Evolutionary conservation across 2,113 vertebrate species (phyloP).

Genomic region (Planiliza haematocheilus): DNA sequence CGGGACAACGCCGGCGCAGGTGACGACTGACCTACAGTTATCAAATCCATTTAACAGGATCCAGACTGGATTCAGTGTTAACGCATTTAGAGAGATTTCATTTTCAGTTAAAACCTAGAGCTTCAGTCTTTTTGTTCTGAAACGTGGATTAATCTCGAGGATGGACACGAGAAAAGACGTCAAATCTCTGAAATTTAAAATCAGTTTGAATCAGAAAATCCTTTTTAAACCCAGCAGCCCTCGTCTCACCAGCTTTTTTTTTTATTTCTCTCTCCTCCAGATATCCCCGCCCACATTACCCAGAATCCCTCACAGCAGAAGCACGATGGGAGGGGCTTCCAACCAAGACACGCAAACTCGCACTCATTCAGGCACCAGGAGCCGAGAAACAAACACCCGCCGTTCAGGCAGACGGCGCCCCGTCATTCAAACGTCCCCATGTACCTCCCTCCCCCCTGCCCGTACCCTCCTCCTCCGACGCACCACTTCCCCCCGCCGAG

Average conservation of each 20-base stretch:
- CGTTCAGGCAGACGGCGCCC: background rate
- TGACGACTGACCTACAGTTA: too few species aligned
- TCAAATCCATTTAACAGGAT: background rate
- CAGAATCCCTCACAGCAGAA: conserved; percentile 35
- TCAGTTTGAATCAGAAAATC: too few species aligned
- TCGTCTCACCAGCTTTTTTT: too few species aligned
- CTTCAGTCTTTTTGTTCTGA: too few species aligned
- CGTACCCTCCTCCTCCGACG: conserved; percentile 52
- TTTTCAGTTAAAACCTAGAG: too few species aligned
- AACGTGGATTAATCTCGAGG: too few species aligned
- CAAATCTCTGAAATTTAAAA: too few species aligned
- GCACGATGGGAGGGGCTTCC: conserved; percentile 15
- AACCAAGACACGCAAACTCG: conserved; percentile 21
- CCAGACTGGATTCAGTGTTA: too few species aligned
- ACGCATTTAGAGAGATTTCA: too few species aligned
- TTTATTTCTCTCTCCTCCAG: too few species aligned
- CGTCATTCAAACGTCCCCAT: conserved; percentile 23
- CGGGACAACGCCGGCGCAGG: conserved; percentile 51
- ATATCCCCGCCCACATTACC: conserved; percentile 18
- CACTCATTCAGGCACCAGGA: conserved; percentile 51
- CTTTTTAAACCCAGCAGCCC: too few species aligned
- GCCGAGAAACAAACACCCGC: conserved; percentile 5
- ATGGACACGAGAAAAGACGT: too few species aligned
- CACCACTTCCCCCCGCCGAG: conserved; percentile 44
- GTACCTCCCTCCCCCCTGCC: conserved; percentile 61